Evolutionary conservation across 2,888 invertebrate species (phyloP), one percentile per base, ranked within the genome.

Genomic region (Apamea sordens): DNA sequence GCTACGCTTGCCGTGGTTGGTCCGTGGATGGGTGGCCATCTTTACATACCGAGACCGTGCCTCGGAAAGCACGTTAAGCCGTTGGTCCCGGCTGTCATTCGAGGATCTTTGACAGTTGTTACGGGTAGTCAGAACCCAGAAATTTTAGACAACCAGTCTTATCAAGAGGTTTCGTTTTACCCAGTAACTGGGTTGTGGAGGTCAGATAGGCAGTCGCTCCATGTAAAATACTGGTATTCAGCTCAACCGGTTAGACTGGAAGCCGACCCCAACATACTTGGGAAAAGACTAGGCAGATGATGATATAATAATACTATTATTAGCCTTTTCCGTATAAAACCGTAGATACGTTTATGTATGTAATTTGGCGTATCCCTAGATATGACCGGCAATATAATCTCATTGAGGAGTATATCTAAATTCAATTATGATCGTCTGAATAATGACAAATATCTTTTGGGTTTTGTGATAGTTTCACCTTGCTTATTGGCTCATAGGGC

Each of bases 361-460:
- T 71, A 47, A 36, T 63, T 56, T 21, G n/a, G 28, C 21, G 11
- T 82, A 69, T 73, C 50, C 28, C 18, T 24, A 28, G 59, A 72
- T 84, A 78, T n/a, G 6, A 63, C 28, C 15, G 15, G n/a, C 32
- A 44, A 68, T 56, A 56, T 68, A 74, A 80, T 73, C 68, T 69
- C 24, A 53, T 82, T 73, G 59, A 73, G 68, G 18, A 72, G 79
- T 50, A 44, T 21, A 72, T 32, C 68, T 73, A 73, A 82, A 79
- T 72, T 79, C 36, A 79, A 84, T 82, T 84, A 73, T 44, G 15
- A 84, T 72, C 15, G 24, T 36, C 44, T 59, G 79, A 79, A 84
- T 82, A 84, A 73, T 69, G 68, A 53, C 61, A 56, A 79, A 72
- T n/a, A 75, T 56, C 18, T n/a, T n/a, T n/a, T n/a, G 21, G 50